Evolutionary conservation across 2,797 vertebrate genomes (phyloP).

Genomic region (Notoglanidium macrostoma): DNA sequence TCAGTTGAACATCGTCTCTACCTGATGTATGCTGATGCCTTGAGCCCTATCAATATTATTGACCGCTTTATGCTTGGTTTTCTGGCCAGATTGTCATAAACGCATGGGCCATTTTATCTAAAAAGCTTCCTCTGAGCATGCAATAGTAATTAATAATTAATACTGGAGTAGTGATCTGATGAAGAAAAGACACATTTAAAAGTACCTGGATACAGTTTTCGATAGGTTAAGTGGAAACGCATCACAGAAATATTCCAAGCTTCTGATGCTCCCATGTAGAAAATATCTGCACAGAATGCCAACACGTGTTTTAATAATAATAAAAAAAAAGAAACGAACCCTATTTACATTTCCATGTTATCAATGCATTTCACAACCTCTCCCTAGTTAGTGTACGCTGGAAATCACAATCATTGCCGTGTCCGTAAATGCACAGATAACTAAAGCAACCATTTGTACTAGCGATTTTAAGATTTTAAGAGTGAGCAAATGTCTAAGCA

Average conservation of each 20-base stretch:
- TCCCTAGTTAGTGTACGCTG: neutral
- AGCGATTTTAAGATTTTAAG: neutral
- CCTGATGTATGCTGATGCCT: neutral
- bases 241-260: neutral
- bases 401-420: neutral
- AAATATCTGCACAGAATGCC: neutral
- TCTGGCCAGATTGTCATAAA: neutral
- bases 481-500: neutral
- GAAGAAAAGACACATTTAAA: neutral
- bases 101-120: neutral
- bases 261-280: neutral
- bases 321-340: neutral
- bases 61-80: neutral
- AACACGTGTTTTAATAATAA: neutral
- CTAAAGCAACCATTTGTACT: neutral
- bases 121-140: neutral
- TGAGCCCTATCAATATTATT: neutral
- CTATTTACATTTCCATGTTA: neutral
- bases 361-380: neutral
- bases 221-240: neutral
- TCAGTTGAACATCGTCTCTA: neutral
- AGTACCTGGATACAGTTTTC: too few species aligned
- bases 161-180: neutral
- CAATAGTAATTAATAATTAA: conserved; percentile 1
- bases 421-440: neutral